Evolutionary conservation across 2,113 vertebrate genomes (phyloP).

Genomic region (Glaucidium brasilianum): DNA sequence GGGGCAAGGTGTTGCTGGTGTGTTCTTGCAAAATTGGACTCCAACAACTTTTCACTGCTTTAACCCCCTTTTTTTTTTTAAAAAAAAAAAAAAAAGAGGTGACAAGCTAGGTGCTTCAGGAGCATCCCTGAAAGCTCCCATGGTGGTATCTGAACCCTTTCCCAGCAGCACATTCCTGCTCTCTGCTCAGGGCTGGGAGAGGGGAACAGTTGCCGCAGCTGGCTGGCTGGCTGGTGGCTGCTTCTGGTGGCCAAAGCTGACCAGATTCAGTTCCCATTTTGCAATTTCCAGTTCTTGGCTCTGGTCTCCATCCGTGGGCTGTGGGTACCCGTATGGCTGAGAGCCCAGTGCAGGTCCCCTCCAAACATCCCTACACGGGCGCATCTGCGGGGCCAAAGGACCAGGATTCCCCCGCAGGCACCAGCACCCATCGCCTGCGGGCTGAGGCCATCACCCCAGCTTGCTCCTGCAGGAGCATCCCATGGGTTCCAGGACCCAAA

Average conservation of each 20-base stretch:
- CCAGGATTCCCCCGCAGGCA: accelerated
- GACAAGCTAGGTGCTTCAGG: accelerated
- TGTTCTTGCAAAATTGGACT: neutral
- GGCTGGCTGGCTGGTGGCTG: neutral
- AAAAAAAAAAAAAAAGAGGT: neutral
- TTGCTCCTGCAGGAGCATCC: neutral
- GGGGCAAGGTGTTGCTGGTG: neutral
- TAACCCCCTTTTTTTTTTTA: no score
- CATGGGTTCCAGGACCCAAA: accelerated
- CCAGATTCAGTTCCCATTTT: neutral
- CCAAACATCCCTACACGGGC: accelerated
- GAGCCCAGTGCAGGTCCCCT: accelerated
- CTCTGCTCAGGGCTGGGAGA: neutral
- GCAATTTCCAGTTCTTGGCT: neutral
- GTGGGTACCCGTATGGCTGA: accelerated
- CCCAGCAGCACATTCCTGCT: neutral
- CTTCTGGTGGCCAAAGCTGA: neutral
- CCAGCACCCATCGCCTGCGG: neutral
- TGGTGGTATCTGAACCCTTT: neutral
- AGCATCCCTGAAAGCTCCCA: accelerated
- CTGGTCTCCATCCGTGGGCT: accelerated
- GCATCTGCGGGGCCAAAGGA: accelerated
- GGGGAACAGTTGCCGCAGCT: neutral
- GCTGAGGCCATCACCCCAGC: neutral
- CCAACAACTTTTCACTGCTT: neutral